A percentile compares a stretch with the other conserved stretches of the same genome.
Conservation (phyloP, 2,113 vertebrate species). For the Percina caprodes region DNA sequence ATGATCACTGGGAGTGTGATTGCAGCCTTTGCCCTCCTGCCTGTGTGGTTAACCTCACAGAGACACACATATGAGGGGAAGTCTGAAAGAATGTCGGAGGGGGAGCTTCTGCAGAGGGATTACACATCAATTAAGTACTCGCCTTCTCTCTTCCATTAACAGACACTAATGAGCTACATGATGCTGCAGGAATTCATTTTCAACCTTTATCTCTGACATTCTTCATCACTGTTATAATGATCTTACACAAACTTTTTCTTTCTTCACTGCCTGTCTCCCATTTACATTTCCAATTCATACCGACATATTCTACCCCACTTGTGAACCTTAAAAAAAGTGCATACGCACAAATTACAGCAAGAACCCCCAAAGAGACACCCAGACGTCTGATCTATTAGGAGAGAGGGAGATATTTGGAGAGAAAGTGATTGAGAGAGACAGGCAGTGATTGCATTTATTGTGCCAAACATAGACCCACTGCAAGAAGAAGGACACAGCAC, state of each 20-base stretch:
- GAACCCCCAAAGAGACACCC: constrained; percentile 6
- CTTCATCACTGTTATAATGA: constrained; percentile 5
- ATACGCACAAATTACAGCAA: constrained; percentile 33
- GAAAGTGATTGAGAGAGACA: neutral
- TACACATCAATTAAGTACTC: constrained; percentile 56
- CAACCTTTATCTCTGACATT: constrained; percentile 7
- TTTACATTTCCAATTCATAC: constrained; percentile 14
- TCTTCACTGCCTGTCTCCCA: neutral
- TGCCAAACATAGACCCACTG: constrained; percentile 23
- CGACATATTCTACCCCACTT: neutral
- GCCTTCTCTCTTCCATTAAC: constrained; percentile 45
- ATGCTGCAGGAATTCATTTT: constrained; percentile 41
- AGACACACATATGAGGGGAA: constrained; percentile 14
- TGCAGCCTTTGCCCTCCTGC: constrained; percentile 57
- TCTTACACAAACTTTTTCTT: neutral
- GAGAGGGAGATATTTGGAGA: constrained; percentile 13
- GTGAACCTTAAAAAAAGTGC: constrained; percentile 41
- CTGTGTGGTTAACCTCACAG: constrained; percentile 61
- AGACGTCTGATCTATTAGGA: constrained; percentile 13
- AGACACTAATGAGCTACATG: constrained; percentile 54
- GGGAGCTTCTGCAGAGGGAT: constrained; percentile 34
- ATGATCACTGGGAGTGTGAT: constrained; percentile 57
- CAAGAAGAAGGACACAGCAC: neutral
- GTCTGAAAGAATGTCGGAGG: constrained; percentile 7
- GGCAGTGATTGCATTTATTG: constrained; percentile 37